phyloP scores from a whole-genome alignment of 2,888 invertebrate genomes.

The Eledona agricola region DNA sequence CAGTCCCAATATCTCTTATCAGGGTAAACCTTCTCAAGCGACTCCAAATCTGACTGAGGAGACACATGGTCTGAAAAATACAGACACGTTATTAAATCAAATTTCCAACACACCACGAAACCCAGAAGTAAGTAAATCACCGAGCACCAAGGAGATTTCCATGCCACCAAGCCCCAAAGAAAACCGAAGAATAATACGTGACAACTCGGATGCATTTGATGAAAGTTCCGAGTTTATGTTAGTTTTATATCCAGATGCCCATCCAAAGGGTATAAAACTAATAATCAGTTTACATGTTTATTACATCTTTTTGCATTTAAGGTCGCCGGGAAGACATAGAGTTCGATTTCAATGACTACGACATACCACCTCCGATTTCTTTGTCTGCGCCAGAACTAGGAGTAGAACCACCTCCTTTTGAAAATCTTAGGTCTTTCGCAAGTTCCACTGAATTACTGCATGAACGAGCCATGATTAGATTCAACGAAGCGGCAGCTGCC shows the following conservation, averaged over 20 bases:
- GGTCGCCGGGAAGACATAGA: constrained; percentile 46
- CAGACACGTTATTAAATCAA: no score
- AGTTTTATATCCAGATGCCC: constrained; percentile 66
- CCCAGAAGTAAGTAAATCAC: background rate
- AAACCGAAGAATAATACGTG: constrained; percentile 39
- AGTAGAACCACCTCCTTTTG: constrained; percentile 67
- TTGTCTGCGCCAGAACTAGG: constrained; percentile 83
- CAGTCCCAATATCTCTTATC: no score
- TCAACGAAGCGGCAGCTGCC: constrained; percentile 79
- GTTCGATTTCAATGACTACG: constrained; percentile 71
- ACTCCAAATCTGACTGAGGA: no score
- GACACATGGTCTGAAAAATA: no score
- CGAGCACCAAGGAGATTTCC: constrained; percentile 15
- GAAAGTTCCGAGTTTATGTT: constrained; percentile 86
- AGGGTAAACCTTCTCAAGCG: no score
- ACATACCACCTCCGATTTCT: constrained; percentile 81
- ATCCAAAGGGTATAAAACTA: constrained; percentile 57
- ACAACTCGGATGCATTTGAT: constrained; percentile 64
- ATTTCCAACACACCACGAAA: no score
- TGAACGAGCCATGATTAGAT: constrained; percentile 82
- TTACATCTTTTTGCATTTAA: no score
- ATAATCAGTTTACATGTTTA: constrained; percentile 13
- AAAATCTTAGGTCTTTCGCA: constrained; percentile 73
- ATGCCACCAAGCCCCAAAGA: constrained; percentile 39
- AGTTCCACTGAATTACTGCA: constrained; percentile 86